Conservation (phyloP, 2,113 vertebrate species). For the Aix galericulata region DNA sequence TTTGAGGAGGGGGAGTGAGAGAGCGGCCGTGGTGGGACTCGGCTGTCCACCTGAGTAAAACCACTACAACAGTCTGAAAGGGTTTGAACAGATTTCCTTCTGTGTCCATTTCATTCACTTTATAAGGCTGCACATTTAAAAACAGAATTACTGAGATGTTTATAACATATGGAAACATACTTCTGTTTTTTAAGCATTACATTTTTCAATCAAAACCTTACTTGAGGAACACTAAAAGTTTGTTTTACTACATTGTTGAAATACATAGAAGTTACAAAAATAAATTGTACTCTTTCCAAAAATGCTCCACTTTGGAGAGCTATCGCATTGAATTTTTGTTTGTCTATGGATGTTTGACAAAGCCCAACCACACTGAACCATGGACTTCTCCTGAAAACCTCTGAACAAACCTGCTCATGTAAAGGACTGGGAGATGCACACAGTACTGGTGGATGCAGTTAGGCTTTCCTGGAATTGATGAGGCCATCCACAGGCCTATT, state of each 20-base stretch:
- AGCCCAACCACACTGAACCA: neutral
- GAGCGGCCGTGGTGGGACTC: too few species aligned
- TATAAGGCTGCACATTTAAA: constrained; percentile 26
- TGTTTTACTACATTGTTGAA: constrained; percentile 21
- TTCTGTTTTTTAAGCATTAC: constrained; percentile 21
- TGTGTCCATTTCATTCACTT: constrained; percentile 3
- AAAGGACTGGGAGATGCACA: neutral
- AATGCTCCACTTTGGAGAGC: neutral
- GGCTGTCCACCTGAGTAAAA: neutral
- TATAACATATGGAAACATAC: constrained; percentile 45
- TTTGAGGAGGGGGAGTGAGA: too few species aligned
- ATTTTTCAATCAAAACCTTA: constrained; percentile 43
- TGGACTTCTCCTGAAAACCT: neutral
- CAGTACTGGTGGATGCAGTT: too few species aligned
- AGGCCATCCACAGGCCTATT: neutral
- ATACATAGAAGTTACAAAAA: neutral
- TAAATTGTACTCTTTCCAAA: neutral
- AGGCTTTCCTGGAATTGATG: neutral
- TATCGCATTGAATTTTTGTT: neutral
- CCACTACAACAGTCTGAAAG: neutral
- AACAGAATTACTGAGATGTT: constrained; percentile 50
- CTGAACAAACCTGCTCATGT: neutral
- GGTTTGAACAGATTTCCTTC: neutral
- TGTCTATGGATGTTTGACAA: neutral
- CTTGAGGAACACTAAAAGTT: constrained; percentile 2